Evolutionary conservation across 2,888 invertebrate species (phyloP), one percentile per base, ranked within the genome.

Genomic region (Belgica antarctica): DNA sequence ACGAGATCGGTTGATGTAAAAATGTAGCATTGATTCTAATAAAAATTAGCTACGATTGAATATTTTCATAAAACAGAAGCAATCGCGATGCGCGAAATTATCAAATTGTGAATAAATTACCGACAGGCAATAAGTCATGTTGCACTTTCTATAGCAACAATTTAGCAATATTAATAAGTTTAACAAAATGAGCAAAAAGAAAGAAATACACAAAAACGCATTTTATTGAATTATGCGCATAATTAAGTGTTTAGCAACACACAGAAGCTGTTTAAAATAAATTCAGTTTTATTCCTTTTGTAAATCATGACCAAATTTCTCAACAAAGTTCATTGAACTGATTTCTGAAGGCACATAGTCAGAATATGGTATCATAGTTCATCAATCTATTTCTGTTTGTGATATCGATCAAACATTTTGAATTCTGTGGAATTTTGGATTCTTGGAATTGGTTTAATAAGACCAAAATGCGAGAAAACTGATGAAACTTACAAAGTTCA

Each of bases 211-310:
- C n/a, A n/a, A n/a, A n/a, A n/a, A n/a, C n/a, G n/a, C n/a, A n/a
- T n/a, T n/a, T n/a, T n/a, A n/a, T n/a, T n/a, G n/a, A n/a, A 41
- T 41, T 41, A 41, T 41, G 41, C 41, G 41, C 41, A 41, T 41
- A 41, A n/a, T n/a, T n/a, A n/a, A n/a, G n/a, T n/a, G n/a, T n/a
- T n/a, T n/a, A n/a, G n/a, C n/a, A n/a, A n/a, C n/a, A n/a, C n/a
- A n/a, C n/a, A n/a, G n/a, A n/a, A n/a, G n/a, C n/a, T n/a, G n/a
- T n/a, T n/a, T n/a, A n/a, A n/a, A n/a, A n/a, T n/a, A n/a, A n/a
- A n/a, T n/a, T n/a, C n/a, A n/a, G n/a, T n/a, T n/a, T n/a, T n/a
- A n/a, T n/a, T n/a, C n/a, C n/a, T n/a, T n/a, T n/a, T n/a, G n/a
- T n/a, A n/a, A n/a, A n/a, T n/a, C n/a, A n/a, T n/a, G n/a, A n/a